Base-by-base conservation (phyloP, 1,140 invertebrate species). In the Neuroterus valhalla region DNA sequence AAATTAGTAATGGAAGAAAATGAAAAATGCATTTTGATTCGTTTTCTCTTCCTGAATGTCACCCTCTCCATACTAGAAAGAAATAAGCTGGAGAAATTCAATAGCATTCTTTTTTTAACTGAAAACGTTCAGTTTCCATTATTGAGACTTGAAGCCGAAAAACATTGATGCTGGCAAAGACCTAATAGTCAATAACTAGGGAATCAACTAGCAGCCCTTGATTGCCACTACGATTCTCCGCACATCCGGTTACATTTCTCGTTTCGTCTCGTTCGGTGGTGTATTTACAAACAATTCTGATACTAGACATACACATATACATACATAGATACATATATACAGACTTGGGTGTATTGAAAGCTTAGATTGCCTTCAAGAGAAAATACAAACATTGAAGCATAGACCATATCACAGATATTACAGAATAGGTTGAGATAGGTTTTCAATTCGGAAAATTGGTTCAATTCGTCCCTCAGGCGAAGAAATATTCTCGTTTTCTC, bases 191-290 rank as follows among this genome's bases (percentile, higher is more conserved):
- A 62, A 62, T 62, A 62, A 62, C 55, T 62, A 14, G 55, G 55
- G 26, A 62, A 62, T 62, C 55, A 15, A 31, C 55, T 62, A 62
- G 55, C 55, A 62, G 23, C 55, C 55, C 55, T 62, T 62, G 55
- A 62, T 62, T 62, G 55, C 55, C 31, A 14, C 31, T 26, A 31
- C 31, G 55, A 23, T 62, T 62, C 55, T 62, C 55, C 21, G 21
- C 55, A 62, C 55, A 62, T 62, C 55, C 55, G 55, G 55, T 62
- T 23, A 62, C 55, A 62, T 62, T 62, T 62, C 55, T 62, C 55
- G 55, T 62, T 62, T 62, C 55, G 26, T 62, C 55, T 62, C 55
- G 31, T 62, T 62, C 55, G 23, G 31, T 31, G 1, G 14, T 62
- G 55, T 62, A 62, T 62, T 62, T 62, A 62, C 55, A 62, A 62